A percentile compares a stretch with the other conserved stretches of the same genome.
Evolutionary conservation across 2,113 vertebrate species (phyloP).

Genomic region (Ictidomys tridecemlineatus): DNA sequence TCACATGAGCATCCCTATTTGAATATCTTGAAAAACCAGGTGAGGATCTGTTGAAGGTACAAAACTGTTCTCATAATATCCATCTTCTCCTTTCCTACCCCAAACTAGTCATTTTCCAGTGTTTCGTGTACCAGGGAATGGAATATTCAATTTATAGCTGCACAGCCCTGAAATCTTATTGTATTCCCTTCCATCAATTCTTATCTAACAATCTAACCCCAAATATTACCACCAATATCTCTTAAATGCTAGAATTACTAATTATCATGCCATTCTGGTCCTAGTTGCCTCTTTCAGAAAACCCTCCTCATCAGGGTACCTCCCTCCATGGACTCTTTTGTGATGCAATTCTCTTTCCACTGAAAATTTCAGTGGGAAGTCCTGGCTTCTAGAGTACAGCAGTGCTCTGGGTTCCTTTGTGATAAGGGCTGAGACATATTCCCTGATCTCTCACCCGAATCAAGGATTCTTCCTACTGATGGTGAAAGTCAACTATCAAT

Average conservation of each 20-base stretch:
- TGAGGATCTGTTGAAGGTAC: not conserved
- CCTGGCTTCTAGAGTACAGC: accelerated
- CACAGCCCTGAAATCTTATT: not conserved
- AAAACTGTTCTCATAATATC: not conserved
- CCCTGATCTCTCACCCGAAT: not conserved
- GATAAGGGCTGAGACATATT: too few relatives aligned
- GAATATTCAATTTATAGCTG: not conserved
- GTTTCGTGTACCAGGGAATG: not conserved
- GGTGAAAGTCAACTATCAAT: not conserved
- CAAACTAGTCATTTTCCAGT: not conserved
- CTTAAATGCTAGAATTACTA: not conserved
- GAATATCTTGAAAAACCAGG: not conserved
- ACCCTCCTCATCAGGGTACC: not conserved
- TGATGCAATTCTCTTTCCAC: not conserved
- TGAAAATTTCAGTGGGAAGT: too few relatives aligned
- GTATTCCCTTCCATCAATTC: not conserved
- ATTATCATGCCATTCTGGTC: not conserved
- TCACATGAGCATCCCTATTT: not conserved
- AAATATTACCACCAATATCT: not conserved
- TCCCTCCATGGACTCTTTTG: not conserved
- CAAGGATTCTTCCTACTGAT: not conserved
- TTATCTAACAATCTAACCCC: not conserved
- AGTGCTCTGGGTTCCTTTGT: not conserved
- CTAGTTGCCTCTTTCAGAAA: not conserved
- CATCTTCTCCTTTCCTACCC: not conserved